Percentiles rank a stretch among this genome's conserved stretches.
These are phyloP conservation scores for Dynastes hyllus DNA, from an alignment of 2,888 invertebrate genomes.

Conservation along the genomic window DNA sequence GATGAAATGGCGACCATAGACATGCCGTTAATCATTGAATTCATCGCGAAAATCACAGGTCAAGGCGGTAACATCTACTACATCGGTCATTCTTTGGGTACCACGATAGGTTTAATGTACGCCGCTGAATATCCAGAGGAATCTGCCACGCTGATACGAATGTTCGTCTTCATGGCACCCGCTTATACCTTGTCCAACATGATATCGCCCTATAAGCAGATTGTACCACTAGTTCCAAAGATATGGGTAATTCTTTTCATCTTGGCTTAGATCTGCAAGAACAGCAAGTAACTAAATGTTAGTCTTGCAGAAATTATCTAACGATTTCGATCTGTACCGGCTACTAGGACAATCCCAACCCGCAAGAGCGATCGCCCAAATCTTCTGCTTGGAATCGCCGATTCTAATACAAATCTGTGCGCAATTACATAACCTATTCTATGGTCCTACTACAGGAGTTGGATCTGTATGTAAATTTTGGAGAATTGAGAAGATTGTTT, in stretches of 20 bases:
- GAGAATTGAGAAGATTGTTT: not conserved
- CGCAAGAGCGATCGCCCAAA: conserved; percentile 58
- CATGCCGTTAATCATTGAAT: conserved; percentile 74
- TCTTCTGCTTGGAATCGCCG: conserved; percentile 65
- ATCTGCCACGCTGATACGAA: conserved; percentile 71
- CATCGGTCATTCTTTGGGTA: conserved; percentile 77
- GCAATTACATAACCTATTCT: conserved; percentile 65
- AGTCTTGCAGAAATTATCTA: conserved; percentile 61
- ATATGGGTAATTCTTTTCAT: conserved; percentile 69
- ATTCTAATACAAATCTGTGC: conserved; percentile 64
- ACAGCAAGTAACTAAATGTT: conserved; percentile 1
- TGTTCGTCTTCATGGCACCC: conserved; percentile 74
- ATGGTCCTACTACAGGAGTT: conserved; percentile 65
- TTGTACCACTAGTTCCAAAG: conserved; percentile 78
- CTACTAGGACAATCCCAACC: conserved; percentile 63
- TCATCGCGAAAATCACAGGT: conserved; percentile 70
- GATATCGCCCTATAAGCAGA: conserved; percentile 77
- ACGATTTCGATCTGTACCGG: conserved; percentile 61
- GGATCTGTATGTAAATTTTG: conserved; percentile 63
- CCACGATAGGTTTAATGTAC: conserved; percentile 75
- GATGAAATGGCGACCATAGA: conserved; percentile 65
- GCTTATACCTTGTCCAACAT: conserved; percentile 76
- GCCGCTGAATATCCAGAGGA: conserved; percentile 74
- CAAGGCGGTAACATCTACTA: conserved; percentile 68
- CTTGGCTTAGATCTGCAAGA: not conserved